Conservation (phyloP, 2,888 invertebrate species). For the Parasteatoda lunata region DNA sequence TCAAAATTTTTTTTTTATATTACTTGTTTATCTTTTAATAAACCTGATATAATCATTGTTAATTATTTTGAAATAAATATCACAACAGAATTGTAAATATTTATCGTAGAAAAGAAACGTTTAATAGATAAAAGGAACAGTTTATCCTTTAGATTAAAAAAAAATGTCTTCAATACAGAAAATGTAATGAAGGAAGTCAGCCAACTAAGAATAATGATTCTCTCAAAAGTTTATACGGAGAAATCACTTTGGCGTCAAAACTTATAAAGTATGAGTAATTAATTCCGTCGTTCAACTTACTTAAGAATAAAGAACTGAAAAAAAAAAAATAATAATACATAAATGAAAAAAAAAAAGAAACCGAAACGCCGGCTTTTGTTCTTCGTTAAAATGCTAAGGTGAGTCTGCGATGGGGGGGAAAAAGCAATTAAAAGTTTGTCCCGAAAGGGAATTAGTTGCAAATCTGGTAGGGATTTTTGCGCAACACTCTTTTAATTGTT, state of each 20-base stretch:
- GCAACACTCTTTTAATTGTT: slow-evolving; percentile 1
- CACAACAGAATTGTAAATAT: no score
- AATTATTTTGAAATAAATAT: neutral
- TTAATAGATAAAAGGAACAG: no score
- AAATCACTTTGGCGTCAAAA: neutral
- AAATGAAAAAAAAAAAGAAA: neutral
- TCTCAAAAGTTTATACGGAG: neutral
- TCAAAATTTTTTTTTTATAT: no score
- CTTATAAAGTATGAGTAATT: slow-evolving; percentile 5
- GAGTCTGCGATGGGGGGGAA: neutral
- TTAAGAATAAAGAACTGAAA: neutral
- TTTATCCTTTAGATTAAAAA: no score
- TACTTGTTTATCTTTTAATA: no score
- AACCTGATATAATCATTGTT: no score
- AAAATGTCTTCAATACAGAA: no score
- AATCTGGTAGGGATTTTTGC: neutral
- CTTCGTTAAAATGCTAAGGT: slow-evolving; percentile 3
- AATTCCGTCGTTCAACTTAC: neutral
- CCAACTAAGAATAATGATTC: no score
- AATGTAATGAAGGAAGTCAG: no score
- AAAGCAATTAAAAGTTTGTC: slow-evolving; percentile 5
- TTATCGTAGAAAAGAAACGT: no score
- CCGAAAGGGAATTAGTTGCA: slow-evolving; percentile 5
- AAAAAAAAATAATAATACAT: no score
- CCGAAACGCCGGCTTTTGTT: neutral